Conservation (phyloP, 2,113 vertebrate genomes). For the Oxygymnocypris stewartii region DNA sequence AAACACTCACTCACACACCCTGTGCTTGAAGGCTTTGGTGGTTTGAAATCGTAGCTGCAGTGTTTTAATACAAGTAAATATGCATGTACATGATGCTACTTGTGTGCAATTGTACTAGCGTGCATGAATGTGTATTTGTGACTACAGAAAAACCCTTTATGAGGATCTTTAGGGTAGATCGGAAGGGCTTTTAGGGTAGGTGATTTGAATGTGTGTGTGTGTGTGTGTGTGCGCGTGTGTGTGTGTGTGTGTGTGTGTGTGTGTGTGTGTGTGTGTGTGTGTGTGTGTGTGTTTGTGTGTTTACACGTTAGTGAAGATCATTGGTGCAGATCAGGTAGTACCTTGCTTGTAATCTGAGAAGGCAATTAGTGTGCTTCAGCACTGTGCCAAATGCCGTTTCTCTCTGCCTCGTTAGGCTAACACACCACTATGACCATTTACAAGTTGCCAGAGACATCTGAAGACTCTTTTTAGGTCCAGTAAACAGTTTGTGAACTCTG, state of each 20-base stretch:
- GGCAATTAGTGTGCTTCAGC: slow-evolving; percentile 31
- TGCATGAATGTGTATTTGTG: slow-evolving; percentile 17
- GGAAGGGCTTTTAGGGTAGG: slow-evolving; percentile 15
- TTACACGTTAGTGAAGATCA: slow-evolving; percentile 4
- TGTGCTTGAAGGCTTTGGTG: neutral
- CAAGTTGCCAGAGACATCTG: slow-evolving; percentile 4
- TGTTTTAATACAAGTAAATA: neutral
- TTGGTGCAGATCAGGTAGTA: slow-evolving; percentile 36
- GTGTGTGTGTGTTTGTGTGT: slow-evolving; percentile 3
- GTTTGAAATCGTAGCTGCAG: neutral
- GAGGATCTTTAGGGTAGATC: no score
- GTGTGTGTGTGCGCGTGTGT: neutral
- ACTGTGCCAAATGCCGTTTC: slow-evolving; percentile 49
- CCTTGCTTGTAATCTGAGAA: slow-evolving; percentile 23
- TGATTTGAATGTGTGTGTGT: slow-evolving; percentile 1
- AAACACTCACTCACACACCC: no score
- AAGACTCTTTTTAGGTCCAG: neutral
- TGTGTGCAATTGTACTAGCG: slow-evolving; percentile 4
- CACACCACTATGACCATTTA: slow-evolving; percentile 6
- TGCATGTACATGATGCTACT: slow-evolving; percentile 10
- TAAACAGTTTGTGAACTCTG: neutral
- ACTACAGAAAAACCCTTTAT: neutral
- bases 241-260: slow-evolving; percentile 1
- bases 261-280: slow-evolving; percentile 4
- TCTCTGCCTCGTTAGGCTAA: slow-evolving; percentile 45